These are phyloP conservation scores for Oxyruncus cristatus DNA, from an alignment of 2,113 vertebrate species.

Conservation along the genomic window DNA sequence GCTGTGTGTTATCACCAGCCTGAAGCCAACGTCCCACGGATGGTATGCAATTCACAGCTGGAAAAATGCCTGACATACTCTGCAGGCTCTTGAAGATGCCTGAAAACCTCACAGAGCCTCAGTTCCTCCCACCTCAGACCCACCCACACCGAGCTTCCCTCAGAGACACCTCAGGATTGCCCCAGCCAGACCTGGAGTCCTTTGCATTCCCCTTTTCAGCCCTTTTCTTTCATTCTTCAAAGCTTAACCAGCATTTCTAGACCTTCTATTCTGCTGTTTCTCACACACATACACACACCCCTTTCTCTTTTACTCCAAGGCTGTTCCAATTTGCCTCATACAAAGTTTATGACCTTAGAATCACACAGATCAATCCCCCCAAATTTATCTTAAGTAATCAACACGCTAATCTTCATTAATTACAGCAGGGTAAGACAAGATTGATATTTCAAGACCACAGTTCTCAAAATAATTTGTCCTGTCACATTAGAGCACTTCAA, in stretches of 20 bases:
- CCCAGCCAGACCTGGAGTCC: background rate
- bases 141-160: background rate
- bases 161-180: background rate
- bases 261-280: background rate
- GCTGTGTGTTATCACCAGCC: background rate
- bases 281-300: too few relatives aligned
- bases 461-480: background rate
- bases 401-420: background rate
- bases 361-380: background rate
- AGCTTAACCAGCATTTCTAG: background rate
- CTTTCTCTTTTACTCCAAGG: background rate
- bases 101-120: background rate
- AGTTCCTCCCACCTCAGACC: background rate
- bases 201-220: background rate
- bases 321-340: background rate
- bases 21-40: background rate
- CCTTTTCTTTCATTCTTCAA: background rate
- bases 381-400: background rate
- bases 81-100: background rate
- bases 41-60: background rate
- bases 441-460: background rate
- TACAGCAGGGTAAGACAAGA: background rate
- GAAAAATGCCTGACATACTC: background rate
- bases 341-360: background rate
- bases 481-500: background rate